Conservation (phyloP, 2,113 vertebrate species). For the Podarcis muralis region DNA sequence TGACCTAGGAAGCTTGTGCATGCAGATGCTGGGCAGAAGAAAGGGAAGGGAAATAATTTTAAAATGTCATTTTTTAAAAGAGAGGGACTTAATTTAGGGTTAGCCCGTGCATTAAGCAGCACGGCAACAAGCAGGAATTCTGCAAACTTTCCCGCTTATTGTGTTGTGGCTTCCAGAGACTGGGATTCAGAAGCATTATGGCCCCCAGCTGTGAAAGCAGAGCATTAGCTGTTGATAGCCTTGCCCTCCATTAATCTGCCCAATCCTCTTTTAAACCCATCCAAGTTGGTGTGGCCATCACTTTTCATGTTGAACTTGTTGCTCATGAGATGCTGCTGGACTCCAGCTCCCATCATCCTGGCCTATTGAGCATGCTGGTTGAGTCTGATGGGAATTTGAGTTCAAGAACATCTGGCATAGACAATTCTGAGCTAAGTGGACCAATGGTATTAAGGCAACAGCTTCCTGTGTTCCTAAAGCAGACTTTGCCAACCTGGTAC, state of each 20-base stretch:
- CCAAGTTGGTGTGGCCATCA: no score
- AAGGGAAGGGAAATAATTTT: not conserved
- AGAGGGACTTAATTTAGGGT: not conserved
- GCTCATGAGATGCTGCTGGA: not conserved
- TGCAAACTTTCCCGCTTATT: not conserved
- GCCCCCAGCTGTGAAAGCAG: no score
- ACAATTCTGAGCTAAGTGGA: no score
- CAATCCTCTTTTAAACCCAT: no score
- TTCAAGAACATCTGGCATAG: not conserved
- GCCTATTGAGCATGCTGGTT: not conserved
- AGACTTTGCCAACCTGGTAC: no score
- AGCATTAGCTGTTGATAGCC: no score
- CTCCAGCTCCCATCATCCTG: not conserved
- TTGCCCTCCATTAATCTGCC: no score
- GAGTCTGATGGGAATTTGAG: not conserved
- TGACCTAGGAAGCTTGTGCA: not conserved
- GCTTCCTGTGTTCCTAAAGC: no score
- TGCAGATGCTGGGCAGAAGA: not conserved
- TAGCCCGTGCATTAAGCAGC: not conserved
- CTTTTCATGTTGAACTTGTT: not conserved
- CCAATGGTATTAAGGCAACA: no score
- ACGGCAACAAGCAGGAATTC: not conserved
- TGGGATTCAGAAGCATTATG: no score
- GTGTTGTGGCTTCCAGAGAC: no score
- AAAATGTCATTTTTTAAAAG: not conserved